Percentiles rank a stretch among this genome's conserved stretches.
phyloP scores from a whole-genome alignment of 2,888 invertebrate genomes.

The Arctia plantaginis region DNA sequence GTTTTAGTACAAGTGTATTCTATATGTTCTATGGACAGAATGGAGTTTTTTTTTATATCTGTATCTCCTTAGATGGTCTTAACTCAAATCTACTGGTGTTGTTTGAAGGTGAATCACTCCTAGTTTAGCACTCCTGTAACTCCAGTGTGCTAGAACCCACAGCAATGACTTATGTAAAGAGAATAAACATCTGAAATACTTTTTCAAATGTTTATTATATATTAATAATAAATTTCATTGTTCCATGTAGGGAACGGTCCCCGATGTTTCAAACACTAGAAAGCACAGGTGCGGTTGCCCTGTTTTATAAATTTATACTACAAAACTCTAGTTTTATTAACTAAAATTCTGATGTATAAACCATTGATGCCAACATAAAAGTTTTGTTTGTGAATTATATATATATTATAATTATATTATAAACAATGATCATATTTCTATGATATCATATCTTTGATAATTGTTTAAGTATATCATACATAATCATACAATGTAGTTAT shows the following conservation, averaged over 20 bases:
- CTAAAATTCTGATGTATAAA: no score
- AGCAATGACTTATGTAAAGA: background rate
- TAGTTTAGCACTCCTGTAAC: background rate
- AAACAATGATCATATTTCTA: no score
- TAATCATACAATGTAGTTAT: no score
- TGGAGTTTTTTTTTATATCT: background rate
- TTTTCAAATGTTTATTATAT: no score
- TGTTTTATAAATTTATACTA: background rate
- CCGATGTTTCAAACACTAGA: background rate
- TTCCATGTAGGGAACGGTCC: background rate
- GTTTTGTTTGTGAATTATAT: no score
- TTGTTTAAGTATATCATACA: no score
- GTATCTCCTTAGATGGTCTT: no score
- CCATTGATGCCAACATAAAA: no score
- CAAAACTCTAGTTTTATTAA: background rate
- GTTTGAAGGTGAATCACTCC: background rate
- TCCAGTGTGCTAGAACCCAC: no score
- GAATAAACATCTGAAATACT: background rate
- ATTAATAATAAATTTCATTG: background rate
- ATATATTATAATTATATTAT: no score
- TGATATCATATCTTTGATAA: no score
- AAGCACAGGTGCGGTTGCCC: background rate
- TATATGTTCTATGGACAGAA: no score
- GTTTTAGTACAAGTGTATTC: background rate
- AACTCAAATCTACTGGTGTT: background rate